Evolutionary conservation across 2,888 invertebrate species (phyloP).

Genomic region (Phymatocera aterrima): DNA sequence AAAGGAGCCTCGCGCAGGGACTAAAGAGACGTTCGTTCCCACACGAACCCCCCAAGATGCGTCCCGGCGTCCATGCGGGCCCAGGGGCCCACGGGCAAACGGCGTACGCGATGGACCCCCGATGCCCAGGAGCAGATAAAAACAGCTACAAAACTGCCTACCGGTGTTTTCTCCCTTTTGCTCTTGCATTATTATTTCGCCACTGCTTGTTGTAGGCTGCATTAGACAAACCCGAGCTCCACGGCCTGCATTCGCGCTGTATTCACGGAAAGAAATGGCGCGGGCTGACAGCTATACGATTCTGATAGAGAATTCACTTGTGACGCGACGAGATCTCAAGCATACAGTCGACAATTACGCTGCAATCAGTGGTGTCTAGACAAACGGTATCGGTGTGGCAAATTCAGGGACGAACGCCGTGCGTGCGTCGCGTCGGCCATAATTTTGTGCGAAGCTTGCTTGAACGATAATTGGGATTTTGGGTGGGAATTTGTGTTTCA

Average conservation of each 20-base stretch:
- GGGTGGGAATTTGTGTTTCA: too few species aligned
- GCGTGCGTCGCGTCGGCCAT: too few species aligned
- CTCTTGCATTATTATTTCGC: slow-evolving; percentile 56
- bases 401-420: too few species aligned
- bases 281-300: too few species aligned
- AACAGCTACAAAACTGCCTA: slow-evolving; percentile 74
- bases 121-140: slow-evolving; percentile 75
- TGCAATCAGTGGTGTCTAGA: too few species aligned
- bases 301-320: too few species aligned
- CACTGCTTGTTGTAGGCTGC: slow-evolving; percentile 26
- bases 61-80: slow-evolving; percentile 66
- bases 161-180: slow-evolving; percentile 68
- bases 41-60: slow-evolving; percentile 74
- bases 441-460: too few species aligned
- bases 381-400: too few species aligned
- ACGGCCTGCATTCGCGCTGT: background rate
- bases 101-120: slow-evolving; percentile 63
- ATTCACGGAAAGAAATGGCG: too few species aligned
- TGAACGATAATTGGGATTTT: too few species aligned
- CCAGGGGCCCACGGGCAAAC: slow-evolving; percentile 48
- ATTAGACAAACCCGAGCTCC: background rate
- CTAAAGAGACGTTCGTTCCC: slow-evolving; percentile 74
- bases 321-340: too few species aligned
- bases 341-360: too few species aligned
- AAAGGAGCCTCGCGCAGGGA: slow-evolving; percentile 40